Conservation (phyloP, 2,797 vertebrate genomes). For the Rhynchonycteris naso region DNA sequence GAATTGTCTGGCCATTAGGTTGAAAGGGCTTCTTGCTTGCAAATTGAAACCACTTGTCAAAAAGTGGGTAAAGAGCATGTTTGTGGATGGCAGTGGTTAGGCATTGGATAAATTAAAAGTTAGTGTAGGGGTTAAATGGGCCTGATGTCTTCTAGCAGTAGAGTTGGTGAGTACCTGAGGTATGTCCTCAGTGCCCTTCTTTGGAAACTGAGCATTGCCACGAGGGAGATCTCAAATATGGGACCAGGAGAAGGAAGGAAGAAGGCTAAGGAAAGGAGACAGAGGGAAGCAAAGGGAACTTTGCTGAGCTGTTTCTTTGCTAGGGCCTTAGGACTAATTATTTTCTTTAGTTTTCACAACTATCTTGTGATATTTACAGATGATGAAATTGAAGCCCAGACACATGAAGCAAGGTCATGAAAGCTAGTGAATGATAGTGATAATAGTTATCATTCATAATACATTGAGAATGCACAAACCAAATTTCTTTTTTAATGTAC, state of each 20-base stretch:
- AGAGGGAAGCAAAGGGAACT: slow-evolving; percentile 28
- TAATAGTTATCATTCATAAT: slow-evolving; percentile 3
- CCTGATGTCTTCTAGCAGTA: slow-evolving; percentile 20
- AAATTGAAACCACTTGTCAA: slow-evolving; percentile 45
- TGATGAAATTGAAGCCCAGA: slow-evolving; percentile 44
- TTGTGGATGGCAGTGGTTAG: slow-evolving; percentile 60
- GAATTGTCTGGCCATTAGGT: slow-evolving; percentile 1
- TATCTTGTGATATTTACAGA: slow-evolving; percentile 18
- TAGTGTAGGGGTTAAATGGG: slow-evolving; percentile 23
- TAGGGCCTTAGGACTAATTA: slow-evolving; percentile 29
- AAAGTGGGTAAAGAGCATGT: slow-evolving; percentile 45
- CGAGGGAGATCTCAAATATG: slow-evolving; percentile 16
- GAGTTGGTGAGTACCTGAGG: not conserved
- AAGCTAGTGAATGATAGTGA: slow-evolving; percentile 42
- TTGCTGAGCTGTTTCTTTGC: slow-evolving; percentile 3
- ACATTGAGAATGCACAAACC: not conserved
- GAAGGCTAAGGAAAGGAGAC: slow-evolving; percentile 18
- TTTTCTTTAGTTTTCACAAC: slow-evolving; percentile 50
- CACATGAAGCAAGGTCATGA: slow-evolving; percentile 49
- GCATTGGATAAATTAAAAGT: slow-evolving; percentile 38
- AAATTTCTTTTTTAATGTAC: slow-evolving; percentile 32
- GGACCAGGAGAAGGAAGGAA: not conserved
- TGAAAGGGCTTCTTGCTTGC: slow-evolving; percentile 32
- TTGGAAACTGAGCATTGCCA: slow-evolving; percentile 6
- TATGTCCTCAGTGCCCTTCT: not conserved